These are phyloP conservation scores for Struthio camelus DNA, from an alignment of 2,113 vertebrate genomes.

Conservation along the genomic window DNA sequence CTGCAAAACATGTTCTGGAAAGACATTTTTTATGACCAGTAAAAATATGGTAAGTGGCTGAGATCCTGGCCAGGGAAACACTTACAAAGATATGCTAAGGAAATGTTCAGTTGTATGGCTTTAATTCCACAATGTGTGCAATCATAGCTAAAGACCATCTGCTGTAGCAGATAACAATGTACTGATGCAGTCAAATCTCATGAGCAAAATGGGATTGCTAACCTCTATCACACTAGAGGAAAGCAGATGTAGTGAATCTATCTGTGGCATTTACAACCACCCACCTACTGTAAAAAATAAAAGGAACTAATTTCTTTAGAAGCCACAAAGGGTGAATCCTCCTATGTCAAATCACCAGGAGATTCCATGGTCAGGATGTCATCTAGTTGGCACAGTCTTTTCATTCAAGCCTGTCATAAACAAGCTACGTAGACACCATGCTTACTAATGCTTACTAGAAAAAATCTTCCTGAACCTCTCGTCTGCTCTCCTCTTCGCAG, in stretches of 20 bases:
- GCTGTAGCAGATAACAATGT: neutral
- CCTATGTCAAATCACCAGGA: neutral
- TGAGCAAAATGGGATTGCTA: neutral
- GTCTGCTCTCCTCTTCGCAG: neutral
- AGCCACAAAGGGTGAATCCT: neutral
- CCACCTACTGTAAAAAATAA: neutral
- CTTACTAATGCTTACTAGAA: neutral
- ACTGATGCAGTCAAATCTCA: neutral
- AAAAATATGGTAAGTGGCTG: neutral
- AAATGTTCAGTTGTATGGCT: neutral
- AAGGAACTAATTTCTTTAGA: neutral
- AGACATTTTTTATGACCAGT: neutral
- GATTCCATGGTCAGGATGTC: neutral
- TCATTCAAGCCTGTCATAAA: neutral
- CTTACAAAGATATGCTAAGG: neutral
- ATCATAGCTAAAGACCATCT: neutral
- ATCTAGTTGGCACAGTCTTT: neutral
- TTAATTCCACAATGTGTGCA: neutral
- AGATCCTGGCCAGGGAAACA: neutral
- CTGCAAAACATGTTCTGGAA: neutral
- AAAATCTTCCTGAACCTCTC: neutral
- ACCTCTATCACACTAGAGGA: neutral
- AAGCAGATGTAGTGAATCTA: neutral
- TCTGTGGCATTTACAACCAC: neutral
- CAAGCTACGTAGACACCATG: neutral